phyloP scores from a whole-genome alignment of 2,113 vertebrate species.

The Tragelaphus buxtoni region DNA sequence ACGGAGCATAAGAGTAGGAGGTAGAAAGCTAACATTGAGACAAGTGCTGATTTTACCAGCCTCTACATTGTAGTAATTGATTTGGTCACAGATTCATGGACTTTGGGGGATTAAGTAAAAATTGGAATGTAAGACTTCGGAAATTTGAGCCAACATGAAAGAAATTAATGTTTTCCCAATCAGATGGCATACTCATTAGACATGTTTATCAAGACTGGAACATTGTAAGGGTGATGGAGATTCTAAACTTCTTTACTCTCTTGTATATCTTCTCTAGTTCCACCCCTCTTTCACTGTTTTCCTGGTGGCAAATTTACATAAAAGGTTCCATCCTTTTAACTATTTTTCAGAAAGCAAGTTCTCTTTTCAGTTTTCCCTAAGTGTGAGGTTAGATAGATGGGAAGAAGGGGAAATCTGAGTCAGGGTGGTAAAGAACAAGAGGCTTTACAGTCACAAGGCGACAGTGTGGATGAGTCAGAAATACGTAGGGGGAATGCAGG shows the following conservation, averaged over 20 bases:
- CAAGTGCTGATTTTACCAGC: background rate
- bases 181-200: background rate
- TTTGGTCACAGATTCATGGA: background rate
- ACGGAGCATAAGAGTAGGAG: background rate
- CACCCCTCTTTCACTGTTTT: background rate
- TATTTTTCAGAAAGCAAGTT: background rate
- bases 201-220: background rate
- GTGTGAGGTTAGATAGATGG: background rate
- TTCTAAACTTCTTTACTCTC: background rate
- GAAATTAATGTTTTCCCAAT: background rate
- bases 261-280: background rate
- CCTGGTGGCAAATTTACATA: background rate
- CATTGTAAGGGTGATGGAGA: background rate
- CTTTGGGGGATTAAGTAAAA: background rate
- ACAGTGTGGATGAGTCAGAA: background rate
- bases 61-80: background rate
- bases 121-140: background rate
- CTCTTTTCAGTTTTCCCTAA: background rate
- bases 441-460: background rate
- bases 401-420: background rate
- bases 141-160: background rate
- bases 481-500: background rate
- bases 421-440: background rate
- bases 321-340: background rate
- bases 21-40: background rate